A percentile compares a stretch with the other conserved stretches of the same genome.
Evolutionary conservation across 2,888 invertebrate species (phyloP).

Genomic region (Lysandra bellargus): DNA sequence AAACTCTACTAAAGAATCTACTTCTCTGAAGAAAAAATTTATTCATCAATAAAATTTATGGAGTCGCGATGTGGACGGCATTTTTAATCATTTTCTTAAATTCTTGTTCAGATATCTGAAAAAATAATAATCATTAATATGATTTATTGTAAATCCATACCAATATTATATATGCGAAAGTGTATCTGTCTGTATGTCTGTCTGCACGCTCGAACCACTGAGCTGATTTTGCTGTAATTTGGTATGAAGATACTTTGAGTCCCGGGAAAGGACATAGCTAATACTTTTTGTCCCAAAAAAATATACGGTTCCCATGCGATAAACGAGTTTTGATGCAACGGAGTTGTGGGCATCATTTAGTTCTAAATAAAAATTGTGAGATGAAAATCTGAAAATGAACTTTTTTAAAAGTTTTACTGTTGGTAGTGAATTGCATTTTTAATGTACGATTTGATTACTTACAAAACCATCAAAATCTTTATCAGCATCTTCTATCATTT

Average conservation of each 20-base stretch:
- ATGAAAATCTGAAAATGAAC: conserved; percentile 8
- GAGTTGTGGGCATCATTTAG: too few relatives aligned
- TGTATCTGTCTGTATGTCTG: too few relatives aligned
- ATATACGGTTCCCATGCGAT: too few relatives aligned
- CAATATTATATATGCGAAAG: neutral
- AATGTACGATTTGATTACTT: conserved; percentile 40
- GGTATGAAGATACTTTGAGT: too few relatives aligned
- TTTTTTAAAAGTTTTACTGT: neutral
- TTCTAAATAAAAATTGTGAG: too few relatives aligned
- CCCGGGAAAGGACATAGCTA: too few relatives aligned
- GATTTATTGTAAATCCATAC: neutral
- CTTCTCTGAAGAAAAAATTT: too few relatives aligned
- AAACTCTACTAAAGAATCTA: too few relatives aligned
- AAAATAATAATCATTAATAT: conserved; percentile 36
- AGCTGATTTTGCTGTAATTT: too few relatives aligned
- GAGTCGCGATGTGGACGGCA: conserved; percentile 64
- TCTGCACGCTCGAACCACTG: too few relatives aligned
- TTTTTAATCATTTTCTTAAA: conserved; percentile 74
- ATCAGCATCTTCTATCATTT: conserved; percentile 75
- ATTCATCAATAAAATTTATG: conserved; percentile 44
- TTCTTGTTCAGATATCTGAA: conserved; percentile 66
- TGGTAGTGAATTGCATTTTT: neutral
- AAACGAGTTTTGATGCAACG: too few relatives aligned
- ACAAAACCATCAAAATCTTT: conserved; percentile 68
- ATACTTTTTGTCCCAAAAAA: too few relatives aligned